Evolutionary conservation across 2,888 invertebrate species (phyloP).

Genomic region (Andrena chrysosceles): DNA sequence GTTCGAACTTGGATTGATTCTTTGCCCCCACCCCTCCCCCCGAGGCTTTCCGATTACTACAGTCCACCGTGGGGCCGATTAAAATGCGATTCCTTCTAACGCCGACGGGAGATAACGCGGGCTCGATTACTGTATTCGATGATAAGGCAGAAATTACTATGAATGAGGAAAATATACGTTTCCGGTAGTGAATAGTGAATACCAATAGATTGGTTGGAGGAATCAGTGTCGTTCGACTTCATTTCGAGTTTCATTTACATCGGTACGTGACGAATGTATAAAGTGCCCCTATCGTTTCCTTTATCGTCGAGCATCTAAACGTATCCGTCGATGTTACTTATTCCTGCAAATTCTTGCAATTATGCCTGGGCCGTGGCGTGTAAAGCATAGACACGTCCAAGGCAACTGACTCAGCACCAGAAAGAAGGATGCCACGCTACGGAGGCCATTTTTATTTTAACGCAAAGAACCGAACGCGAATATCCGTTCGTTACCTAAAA

Average conservation of each 20-base stretch:
- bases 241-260: neutral
- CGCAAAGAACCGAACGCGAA: neutral
- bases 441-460: neutral
- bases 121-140: neutral
- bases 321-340: neutral
- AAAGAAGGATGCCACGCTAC: neutral
- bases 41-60: neutral
- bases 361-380: neutral
- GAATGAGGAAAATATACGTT: neutral
- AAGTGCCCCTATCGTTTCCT: neutral
- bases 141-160: neutral
- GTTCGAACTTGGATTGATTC: neutral
- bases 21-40: neutral
- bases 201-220: neutral
- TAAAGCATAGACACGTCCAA: neutral
- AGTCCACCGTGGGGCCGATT: neutral
- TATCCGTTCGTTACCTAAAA: neutral
- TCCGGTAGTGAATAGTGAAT: slow-evolving; percentile 8
- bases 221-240: neutral
- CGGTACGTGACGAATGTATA: neutral
- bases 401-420: slow-evolving; percentile 15
- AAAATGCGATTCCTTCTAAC: neutral
- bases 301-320: neutral
- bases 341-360: slow-evolving; percentile 7
- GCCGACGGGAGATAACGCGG: neutral